phyloP scores from a whole-genome alignment of 2,797 vertebrate species.

The Chloroceryle inda region DNA sequence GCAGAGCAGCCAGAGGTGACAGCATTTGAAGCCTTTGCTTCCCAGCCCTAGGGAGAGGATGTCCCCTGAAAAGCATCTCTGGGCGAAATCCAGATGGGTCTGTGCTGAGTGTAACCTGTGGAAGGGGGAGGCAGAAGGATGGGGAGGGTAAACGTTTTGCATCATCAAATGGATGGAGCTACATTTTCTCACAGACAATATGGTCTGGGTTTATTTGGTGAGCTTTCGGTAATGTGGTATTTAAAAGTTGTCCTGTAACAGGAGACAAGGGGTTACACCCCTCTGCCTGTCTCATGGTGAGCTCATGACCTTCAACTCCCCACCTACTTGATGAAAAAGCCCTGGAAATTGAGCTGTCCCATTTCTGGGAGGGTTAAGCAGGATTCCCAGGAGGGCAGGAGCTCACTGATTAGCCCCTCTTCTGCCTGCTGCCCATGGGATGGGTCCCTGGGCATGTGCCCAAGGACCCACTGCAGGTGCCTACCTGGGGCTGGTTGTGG shows the following conservation, averaged over 20 bases:
- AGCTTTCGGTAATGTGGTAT: background rate
- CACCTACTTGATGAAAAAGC: background rate
- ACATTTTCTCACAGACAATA: background rate
- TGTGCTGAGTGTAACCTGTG: background rate
- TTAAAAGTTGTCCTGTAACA: background rate
- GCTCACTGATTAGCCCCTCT: background rate
- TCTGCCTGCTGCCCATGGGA: rapidly evolving
- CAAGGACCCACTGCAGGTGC: background rate
- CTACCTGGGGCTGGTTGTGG: background rate
- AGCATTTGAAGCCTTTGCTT: background rate
- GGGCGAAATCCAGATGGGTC: rapidly evolving
- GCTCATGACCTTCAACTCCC: background rate
- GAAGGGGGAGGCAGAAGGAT: background rate
- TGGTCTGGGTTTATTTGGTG: background rate
- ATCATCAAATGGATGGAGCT: background rate
- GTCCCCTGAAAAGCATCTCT: rapidly evolving
- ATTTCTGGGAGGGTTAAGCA: background rate
- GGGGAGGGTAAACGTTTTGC: background rate
- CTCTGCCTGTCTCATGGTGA: background rate
- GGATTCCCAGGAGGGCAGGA: background rate
- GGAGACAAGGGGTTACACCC: rapidly evolving
- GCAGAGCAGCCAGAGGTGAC: background rate
- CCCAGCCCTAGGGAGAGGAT: background rate
- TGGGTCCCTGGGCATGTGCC: background rate
- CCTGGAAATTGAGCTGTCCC: background rate